phyloP scores from a whole-genome alignment of 2,113 vertebrate genomes.

The Pteronura brasiliensis region DNA sequence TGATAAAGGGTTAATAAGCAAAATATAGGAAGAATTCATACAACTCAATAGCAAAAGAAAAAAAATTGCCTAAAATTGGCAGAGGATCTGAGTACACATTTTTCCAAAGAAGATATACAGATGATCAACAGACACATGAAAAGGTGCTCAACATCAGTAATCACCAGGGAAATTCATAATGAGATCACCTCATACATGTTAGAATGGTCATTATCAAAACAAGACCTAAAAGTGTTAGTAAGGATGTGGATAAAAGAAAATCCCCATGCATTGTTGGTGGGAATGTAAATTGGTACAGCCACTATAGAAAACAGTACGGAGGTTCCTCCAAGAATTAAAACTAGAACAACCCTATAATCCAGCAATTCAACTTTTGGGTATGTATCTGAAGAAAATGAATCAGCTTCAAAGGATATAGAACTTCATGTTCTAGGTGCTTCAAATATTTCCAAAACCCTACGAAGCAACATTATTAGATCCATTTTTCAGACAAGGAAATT shows the following conservation, averaged over 20 bases:
- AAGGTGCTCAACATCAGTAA: not conserved
- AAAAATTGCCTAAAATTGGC: not conserved
- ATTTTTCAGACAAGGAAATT: not conserved
- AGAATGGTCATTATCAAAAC: not conserved
- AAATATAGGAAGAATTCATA: not conserved
- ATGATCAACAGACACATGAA: not conserved
- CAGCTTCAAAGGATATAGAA: not conserved
- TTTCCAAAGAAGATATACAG: not conserved
- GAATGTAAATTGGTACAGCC: not conserved
- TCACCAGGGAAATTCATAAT: not conserved
- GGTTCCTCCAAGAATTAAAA: not conserved
- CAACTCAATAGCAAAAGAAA: not conserved
- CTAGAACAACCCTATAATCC: not conserved
- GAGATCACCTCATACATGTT: not conserved
- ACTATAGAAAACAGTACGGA: not conserved
- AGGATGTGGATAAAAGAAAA: not conserved
- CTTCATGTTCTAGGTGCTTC: not conserved
- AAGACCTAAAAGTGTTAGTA: not conserved
- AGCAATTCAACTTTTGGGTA: not conserved
- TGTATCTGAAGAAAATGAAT: not conserved
- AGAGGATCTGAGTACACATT: not conserved
- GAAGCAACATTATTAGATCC: not conserved
- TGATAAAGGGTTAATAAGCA: not conserved
- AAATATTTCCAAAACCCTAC: not conserved
- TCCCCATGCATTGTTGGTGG: fast-evolving